Evolutionary conservation across 1,140 invertebrate genomes (phyloP).

Genomic region (Psilanteris sp.): DNA sequence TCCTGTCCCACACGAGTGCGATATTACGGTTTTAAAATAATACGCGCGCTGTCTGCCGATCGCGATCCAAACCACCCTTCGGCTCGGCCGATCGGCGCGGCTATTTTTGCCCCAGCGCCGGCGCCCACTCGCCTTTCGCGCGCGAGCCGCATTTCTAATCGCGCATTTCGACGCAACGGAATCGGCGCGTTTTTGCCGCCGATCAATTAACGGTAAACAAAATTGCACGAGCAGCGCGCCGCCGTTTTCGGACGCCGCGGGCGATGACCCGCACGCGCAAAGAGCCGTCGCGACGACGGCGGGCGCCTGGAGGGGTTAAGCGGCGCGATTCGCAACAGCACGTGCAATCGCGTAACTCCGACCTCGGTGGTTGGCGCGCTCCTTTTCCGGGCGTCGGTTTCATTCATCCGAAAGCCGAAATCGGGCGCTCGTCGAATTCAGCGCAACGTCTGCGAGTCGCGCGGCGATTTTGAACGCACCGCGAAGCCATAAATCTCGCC

Average conservation of each 20-base stretch:
- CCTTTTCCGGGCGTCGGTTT: conserved; percentile 44
- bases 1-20: conserved; percentile 11
- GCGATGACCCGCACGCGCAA: conserved; percentile 8
- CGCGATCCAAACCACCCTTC: too few species aligned
- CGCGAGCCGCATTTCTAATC: too few species aligned
- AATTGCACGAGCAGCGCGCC: too few species aligned
- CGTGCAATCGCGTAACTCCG: conserved; percentile 75
- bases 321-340: conserved; percentile 69
- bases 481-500: conserved; percentile 46
- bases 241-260: neutral
- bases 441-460: too few species aligned
- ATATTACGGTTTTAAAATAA: too few species aligned
- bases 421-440: too few species aligned
- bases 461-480: conserved; percentile 17
- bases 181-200: too few species aligned
- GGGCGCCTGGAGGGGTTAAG: conserved; percentile 24
- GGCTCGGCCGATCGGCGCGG: neutral
- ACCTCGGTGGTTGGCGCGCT: conserved; percentile 71
- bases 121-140: too few species aligned
- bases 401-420: too few species aligned
- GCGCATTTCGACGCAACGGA: too few species aligned
- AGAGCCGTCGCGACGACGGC: conserved; percentile 16
- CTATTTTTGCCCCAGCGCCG: conserved; percentile 13
- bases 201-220: too few species aligned
- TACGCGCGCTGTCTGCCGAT: too few species aligned